These are phyloP conservation scores for Cyclopterus lumpus DNA, from an alignment of 2,797 vertebrate species.

Conservation along the genomic window DNA sequence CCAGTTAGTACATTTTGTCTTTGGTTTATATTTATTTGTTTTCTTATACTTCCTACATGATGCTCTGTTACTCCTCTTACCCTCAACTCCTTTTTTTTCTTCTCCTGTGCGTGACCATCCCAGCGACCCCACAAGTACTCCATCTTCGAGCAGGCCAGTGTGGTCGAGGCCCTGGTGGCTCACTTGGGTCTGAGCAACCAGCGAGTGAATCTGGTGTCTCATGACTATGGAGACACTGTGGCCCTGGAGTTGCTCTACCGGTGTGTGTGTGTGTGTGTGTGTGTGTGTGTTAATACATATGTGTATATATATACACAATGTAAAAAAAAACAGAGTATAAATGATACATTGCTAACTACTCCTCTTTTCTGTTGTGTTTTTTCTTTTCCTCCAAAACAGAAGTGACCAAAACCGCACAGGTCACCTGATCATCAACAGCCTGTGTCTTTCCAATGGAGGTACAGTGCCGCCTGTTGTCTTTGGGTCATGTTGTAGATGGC, in stretches of 20 bases:
- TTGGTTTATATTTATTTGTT: not conserved
- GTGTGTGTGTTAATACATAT: not conserved
- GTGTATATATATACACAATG: too few relatives aligned
- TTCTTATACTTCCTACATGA: not conserved
- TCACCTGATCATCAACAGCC: slow-evolving; percentile 91
- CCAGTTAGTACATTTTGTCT: slow-evolving; percentile 85
- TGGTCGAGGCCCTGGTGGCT: slow-evolving; percentile 89
- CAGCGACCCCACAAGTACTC: slow-evolving; percentile 94
- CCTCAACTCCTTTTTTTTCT: not conserved
- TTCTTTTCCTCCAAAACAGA: slow-evolving; percentile 71
- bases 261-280: slow-evolving; percentile 53
- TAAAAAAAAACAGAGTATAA: not conserved
- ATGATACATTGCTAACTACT: not conserved
- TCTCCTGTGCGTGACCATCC: not conserved
- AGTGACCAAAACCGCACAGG: slow-evolving; percentile 91
- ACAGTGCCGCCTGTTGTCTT: slow-evolving; percentile 1
- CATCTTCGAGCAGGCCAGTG: slow-evolving; percentile 94
- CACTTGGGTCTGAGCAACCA: slow-evolving; percentile 88
- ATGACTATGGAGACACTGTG: slow-evolving; percentile 95
- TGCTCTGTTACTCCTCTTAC: not conserved
- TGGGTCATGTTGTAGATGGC: not conserved
- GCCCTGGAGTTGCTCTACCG: slow-evolving; percentile 96
- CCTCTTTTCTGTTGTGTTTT: not conserved
- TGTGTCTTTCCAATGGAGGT: slow-evolving; percentile 98
- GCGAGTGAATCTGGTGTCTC: slow-evolving; percentile 91